Evolutionary conservation across 2,113 vertebrate species (phyloP).

Genomic region (Otus sunia): DNA sequence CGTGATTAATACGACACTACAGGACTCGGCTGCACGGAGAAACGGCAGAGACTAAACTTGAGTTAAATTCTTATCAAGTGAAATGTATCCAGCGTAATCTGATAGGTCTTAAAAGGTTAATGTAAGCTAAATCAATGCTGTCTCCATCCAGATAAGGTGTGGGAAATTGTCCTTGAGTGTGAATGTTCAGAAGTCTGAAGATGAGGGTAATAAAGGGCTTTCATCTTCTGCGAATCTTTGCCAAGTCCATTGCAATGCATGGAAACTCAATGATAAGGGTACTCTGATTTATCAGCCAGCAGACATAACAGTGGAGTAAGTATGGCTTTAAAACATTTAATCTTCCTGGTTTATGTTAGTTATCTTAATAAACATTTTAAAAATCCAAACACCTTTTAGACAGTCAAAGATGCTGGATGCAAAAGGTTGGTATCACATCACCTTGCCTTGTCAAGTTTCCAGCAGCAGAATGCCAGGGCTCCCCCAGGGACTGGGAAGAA

Average conservation of each 20-base stretch:
- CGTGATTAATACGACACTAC: constrained; percentile 17
- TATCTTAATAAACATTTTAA: not conserved
- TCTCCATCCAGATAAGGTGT: constrained; percentile 19
- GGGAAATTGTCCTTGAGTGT: constrained; percentile 61
- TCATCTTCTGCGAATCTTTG: constrained; percentile 16
- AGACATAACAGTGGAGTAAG: not conserved
- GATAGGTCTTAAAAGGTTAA: constrained; percentile 68
- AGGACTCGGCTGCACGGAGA: not conserved
- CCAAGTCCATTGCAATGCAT: not conserved
- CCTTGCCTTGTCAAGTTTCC: not conserved
- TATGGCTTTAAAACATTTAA: not conserved
- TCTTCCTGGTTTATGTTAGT: not conserved
- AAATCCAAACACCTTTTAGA: not conserved
- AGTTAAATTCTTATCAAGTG: constrained; percentile 48
- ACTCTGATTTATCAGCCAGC: constrained; percentile 44
- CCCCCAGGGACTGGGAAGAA: not conserved
- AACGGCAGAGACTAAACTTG: not conserved
- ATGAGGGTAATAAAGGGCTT: constrained; percentile 43
- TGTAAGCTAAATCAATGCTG: constrained; percentile 65
- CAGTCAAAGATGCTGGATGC: not conserved
- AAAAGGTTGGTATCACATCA: not conserved
- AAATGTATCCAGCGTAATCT: constrained; percentile 51
- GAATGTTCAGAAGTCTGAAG: constrained; percentile 7
- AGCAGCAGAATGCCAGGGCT: not conserved
- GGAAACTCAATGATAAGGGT: constrained; percentile 4